Percentiles rank a stretch among this genome's conserved stretches.
Evolutionary conservation across 2,797 vertebrate species (phyloP).

Genomic region (Mycteria americana): DNA sequence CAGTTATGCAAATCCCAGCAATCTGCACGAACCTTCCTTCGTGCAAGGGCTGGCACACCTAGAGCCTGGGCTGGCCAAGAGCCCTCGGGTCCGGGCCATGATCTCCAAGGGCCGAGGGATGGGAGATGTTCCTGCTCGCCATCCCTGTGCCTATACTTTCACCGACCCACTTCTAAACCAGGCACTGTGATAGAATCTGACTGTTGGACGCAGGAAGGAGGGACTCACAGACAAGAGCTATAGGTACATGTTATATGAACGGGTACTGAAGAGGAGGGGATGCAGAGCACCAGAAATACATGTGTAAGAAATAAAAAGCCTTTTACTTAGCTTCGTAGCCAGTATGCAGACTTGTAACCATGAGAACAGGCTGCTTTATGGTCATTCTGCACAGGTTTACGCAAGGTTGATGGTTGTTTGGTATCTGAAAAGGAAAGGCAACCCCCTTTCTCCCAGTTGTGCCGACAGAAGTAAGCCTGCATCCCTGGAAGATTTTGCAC

Average conservation of each 20-base stretch:
- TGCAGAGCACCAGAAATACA: neutral
- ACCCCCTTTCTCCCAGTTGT: neutral
- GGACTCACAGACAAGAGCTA: neutral
- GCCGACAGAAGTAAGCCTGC: neutral
- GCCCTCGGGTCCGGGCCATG: fast-evolving
- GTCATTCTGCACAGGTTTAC: neutral
- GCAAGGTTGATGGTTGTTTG: fast-evolving
- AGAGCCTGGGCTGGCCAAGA: neutral
- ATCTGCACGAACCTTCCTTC: neutral
- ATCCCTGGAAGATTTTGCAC: neutral
- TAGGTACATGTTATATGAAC: fast-evolving
- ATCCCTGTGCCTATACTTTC: neutral
- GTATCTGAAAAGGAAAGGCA: neutral
- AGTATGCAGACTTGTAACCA: fast-evolving
- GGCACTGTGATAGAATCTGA: fast-evolving
- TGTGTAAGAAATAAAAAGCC: neutral
- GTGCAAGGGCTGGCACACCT: neutral
- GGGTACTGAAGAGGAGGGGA: neutral
- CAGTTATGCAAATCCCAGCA: constrained; percentile 13
- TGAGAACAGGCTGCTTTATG: neutral
- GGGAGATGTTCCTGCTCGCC: neutral
- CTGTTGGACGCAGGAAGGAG: neutral
- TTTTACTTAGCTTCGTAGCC: neutral
- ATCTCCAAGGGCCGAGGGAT: neutral
- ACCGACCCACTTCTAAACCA: neutral